Conservation (phyloP, 2,113 vertebrate genomes). For the Rallus limicola region DNA sequence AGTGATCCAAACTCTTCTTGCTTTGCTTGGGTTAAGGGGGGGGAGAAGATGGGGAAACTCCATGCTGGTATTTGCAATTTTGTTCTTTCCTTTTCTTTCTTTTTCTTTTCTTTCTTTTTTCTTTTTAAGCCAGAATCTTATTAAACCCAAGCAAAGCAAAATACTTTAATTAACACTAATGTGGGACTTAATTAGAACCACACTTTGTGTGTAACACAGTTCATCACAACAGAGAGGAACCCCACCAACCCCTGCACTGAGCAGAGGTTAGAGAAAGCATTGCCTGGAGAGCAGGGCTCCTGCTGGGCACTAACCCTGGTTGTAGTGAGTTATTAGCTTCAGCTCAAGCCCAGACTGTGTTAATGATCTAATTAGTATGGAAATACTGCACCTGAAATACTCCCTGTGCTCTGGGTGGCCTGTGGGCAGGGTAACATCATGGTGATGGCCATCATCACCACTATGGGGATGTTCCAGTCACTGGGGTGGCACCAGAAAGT, state of each 20-base stretch:
- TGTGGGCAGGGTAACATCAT: not conserved
- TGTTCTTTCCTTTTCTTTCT: rapidly evolving
- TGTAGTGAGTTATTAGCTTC: not conserved
- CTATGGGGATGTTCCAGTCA: not conserved
- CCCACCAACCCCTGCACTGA: not conserved
- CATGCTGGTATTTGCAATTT: not conserved
- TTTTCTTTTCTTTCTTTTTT: not conserved
- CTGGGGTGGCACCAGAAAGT: too few relatives aligned
- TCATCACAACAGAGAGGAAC: not conserved
- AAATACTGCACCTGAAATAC: not conserved
- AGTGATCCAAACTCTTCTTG: not conserved
- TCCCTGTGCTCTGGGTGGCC: not conserved
- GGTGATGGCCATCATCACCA: too few relatives aligned
- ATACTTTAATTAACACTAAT: not conserved
- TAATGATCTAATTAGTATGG: not conserved
- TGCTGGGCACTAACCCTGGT: not conserved
- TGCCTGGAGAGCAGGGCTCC: not conserved
- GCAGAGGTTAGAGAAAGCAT: not conserved
- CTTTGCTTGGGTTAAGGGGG: not conserved
- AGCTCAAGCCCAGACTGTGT: not conserved
- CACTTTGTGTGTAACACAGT: not conserved
- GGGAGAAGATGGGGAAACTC: slow-evolving; percentile 23
- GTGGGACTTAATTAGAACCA: not conserved
- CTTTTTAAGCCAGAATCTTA: not conserved
- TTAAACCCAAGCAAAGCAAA: not conserved